Evolutionary conservation across 2,113 vertebrate genomes (phyloP).

Genomic region (Daboia siamensis): DNA sequence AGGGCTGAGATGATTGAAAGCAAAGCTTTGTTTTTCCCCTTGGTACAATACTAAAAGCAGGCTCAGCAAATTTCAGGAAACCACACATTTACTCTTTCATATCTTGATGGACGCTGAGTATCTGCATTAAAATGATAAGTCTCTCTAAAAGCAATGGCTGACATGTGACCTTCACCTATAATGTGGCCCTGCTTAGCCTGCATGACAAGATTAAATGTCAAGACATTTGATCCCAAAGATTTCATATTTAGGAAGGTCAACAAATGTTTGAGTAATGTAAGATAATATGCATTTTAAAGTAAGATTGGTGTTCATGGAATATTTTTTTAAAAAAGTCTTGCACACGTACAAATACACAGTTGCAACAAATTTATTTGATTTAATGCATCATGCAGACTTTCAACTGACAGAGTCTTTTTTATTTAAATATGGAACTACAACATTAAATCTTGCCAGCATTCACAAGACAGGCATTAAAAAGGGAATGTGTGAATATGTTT

Average conservation of each 20-base stretch:
- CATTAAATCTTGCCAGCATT: slow-evolving; percentile 44
- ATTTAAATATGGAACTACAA: slow-evolving; percentile 56
- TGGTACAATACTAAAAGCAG: neutral
- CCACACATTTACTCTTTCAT: slow-evolving; percentile 52
- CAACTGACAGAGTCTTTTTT: slow-evolving; percentile 45
- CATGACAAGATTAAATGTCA: slow-evolving; percentile 72
- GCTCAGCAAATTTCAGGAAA: neutral
- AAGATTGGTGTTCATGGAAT: slow-evolving; percentile 51
- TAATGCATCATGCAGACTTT: slow-evolving; percentile 39
- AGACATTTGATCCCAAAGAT: slow-evolving; percentile 58
- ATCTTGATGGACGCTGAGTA: slow-evolving; percentile 40
- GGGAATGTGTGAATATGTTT: neutral
- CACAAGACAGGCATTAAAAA: slow-evolving; percentile 35
- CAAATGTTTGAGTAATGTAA: slow-evolving; percentile 60
- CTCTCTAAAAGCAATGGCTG: slow-evolving; percentile 58
- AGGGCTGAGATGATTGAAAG: slow-evolving; percentile 3
- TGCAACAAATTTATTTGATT: slow-evolving; percentile 60
- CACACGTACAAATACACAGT: slow-evolving; percentile 23
- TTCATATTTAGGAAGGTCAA: slow-evolving; percentile 75
- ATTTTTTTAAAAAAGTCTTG: slow-evolving; percentile 47
- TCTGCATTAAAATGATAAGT: slow-evolving; percentile 70
- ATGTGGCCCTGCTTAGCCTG: slow-evolving; percentile 56
- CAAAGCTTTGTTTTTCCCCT: neutral
- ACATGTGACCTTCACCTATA: slow-evolving; percentile 69
- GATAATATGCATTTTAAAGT: slow-evolving; percentile 58